These are phyloP conservation scores for Poeciliopsis infans DNA, from an alignment of 2,797 vertebrate genomes.

Conservation along the genomic window DNA sequence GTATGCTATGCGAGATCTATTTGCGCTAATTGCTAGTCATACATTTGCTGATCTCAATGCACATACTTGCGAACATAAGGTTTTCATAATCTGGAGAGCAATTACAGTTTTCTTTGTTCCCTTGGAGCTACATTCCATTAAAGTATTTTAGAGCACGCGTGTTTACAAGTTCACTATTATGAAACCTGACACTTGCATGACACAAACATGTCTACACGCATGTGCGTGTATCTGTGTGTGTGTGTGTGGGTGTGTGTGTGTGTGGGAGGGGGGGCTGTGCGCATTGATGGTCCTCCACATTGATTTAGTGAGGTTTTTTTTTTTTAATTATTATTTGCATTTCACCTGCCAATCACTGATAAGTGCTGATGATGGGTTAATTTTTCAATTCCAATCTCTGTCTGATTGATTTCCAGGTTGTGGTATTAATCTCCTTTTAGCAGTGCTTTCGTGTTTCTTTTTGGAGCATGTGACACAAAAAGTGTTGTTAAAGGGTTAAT, in stretches of 20 bases:
- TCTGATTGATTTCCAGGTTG: background rate
- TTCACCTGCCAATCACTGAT: background rate
- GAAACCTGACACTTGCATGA: conserved; percentile 39
- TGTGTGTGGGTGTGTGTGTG: background rate
- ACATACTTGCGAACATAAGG: conserved; percentile 37
- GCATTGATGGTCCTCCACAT: background rate
- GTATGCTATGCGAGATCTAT: conserved; percentile 41
- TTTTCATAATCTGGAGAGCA: conserved; percentile 27
- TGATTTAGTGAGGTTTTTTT: conserved; percentile 14
- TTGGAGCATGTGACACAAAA: background rate
- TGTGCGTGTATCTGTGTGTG: background rate
- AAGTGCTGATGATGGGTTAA: background rate
- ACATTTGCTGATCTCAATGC: conserved; percentile 25
- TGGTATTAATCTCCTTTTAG: background rate
- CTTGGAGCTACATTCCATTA: conserved; percentile 50
- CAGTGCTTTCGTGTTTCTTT: background rate
- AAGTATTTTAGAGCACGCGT: conserved; percentile 49
- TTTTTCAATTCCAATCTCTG: background rate
- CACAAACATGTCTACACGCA: conserved; percentile 10
- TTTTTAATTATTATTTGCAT: background rate
- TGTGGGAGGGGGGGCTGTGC: no score
- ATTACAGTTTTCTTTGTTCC: conserved; percentile 39
- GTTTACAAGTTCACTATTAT: conserved; percentile 55
- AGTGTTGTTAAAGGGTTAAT: no score
- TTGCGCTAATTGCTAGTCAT: conserved; percentile 45